Evolutionary conservation across 1,140 invertebrate genomes (phyloP).

Genomic region (Cotesia typhae): DNA sequence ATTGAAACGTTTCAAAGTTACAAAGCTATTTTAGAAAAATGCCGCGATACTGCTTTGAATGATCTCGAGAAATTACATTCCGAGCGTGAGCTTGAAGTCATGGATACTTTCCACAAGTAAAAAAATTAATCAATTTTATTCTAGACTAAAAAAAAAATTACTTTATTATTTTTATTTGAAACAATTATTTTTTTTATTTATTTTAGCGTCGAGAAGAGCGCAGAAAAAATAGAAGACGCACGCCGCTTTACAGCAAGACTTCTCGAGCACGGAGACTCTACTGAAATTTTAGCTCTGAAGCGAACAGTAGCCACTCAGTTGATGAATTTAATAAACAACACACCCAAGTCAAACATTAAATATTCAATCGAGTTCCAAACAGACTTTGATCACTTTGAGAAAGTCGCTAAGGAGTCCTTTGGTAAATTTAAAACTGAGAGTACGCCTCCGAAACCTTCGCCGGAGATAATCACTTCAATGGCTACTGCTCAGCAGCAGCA

Average conservation of each 20-base stretch:
- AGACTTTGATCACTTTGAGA: constrained; percentile 81
- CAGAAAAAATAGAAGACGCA: constrained; percentile 84
- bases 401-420: constrained; percentile 72
- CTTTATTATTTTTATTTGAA: constrained; percentile 21
- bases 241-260: constrained; percentile 83
- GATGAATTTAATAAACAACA: constrained; percentile 79
- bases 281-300: constrained; percentile 84
- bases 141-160: too few species aligned
- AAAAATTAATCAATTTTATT: background rate
- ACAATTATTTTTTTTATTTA: constrained; percentile 1
- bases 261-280: constrained; percentile 81
- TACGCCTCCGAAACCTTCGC: constrained; percentile 49
- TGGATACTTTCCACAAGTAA: constrained; percentile 82
- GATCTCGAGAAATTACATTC: constrained; percentile 84
- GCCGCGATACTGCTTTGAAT: constrained; percentile 77
- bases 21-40: constrained; percentile 82
- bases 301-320: constrained; percentile 80
- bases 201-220: constrained; percentile 75
- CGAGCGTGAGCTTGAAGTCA: constrained; percentile 84
- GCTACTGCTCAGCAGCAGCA: constrained; percentile 38
- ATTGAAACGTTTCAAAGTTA: constrained; percentile 86
- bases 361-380: constrained; percentile 85
- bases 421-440: constrained; percentile 76
- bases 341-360: constrained; percentile 79
- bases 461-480: constrained; percentile 44